Percentiles rank a stretch among this genome's conserved stretches.
Evolutionary conservation across 1,140 invertebrate genomes (phyloP).

Genomic region (Drosophila cardini): DNA sequence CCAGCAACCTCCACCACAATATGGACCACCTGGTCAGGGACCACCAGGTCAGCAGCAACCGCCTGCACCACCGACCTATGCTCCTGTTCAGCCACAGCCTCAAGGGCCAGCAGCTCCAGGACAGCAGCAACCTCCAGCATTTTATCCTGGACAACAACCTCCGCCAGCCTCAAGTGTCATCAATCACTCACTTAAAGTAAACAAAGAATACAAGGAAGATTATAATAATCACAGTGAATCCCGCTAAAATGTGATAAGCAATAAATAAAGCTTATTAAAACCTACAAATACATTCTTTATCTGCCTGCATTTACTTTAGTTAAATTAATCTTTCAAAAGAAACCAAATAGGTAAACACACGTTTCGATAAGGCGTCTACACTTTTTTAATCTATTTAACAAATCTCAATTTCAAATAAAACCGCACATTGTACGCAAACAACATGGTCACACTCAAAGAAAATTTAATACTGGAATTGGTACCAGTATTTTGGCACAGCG

Average conservation of each 20-base stretch:
- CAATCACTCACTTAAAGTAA: slow-evolving; percentile 67
- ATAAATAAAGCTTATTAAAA: slow-evolving; percentile 8
- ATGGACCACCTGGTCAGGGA: neutral
- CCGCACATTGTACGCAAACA: neutral
- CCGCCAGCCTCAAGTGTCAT: slow-evolving; percentile 55
- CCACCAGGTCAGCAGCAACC: neutral
- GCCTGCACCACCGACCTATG: neutral
- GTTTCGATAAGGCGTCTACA: neutral
- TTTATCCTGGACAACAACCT: slow-evolving; percentile 8
- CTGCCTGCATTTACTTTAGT: neutral
- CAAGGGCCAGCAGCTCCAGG: slow-evolving; percentile 1
- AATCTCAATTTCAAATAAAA: neutral
- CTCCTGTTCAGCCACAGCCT: slow-evolving; percentile 6
- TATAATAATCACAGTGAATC: slow-evolving; percentile 20
- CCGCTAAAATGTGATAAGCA: slow-evolving; percentile 16
- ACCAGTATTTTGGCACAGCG: slow-evolving; percentile 8
- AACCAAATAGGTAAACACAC: neutral
- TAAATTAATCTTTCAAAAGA: neutral
- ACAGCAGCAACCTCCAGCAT: neutral
- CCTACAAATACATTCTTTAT: neutral
- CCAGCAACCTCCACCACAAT: slow-evolving; percentile 9
- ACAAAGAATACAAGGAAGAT: slow-evolving; percentile 67
- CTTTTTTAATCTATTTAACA: neutral
- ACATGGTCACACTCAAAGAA: neutral
- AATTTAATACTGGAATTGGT: neutral